Base-by-base conservation (phyloP, 2,888 invertebrate genomes). In the Disparrhopalites patrizii region DNA sequence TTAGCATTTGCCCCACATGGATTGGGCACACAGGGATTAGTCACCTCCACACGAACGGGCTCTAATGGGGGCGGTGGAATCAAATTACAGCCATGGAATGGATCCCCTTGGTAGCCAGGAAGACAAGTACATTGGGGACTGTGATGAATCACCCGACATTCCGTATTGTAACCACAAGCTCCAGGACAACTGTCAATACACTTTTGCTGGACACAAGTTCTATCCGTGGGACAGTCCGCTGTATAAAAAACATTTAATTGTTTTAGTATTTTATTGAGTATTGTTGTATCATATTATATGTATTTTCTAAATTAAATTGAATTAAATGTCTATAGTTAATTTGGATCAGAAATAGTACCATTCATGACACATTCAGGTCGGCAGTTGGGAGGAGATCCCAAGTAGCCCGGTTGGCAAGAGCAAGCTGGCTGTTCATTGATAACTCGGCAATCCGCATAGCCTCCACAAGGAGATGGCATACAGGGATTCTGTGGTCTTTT, bases 131-230 rank as follows among this genome's bases (percentile, higher is more conserved):
- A 92, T 30, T 68, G 71, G 5, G 77, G 76, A 20, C 75, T 70
- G 65, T 78, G 77, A 65, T 76, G 75, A 40, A 76, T 68, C 8
- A 76, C 75, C 23, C 74, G 70, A 63, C 79, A 79, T 15, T 72
- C 72, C 1, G 78, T 77, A 62, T 76, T 76, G 25, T 62, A 65
- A 20, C 71, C 69, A 40, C 69, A 70, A 10, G 62, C 64, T 31
- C 88, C 89, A 60, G 86, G 85, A 76, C 93, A 93, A 23, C 93
- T 93, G 80, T 92, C 89, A 77, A 85, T 84, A 78, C 93, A 93
- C 68, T 86, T 86, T 77, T 90, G 88, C 77, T 89, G 88, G 68
- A 86, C 82, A 77, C 93, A 93, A 65, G 91, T 89, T 68, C 89
- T 83, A 77, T 89, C 88, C 76, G 86, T 87, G 1, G 90, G 85